A percentile compares a stretch with the other conserved stretches of the same genome.
Conservation (phyloP, 1,140 invertebrate species). For the Probaryconus sp. region DNA sequence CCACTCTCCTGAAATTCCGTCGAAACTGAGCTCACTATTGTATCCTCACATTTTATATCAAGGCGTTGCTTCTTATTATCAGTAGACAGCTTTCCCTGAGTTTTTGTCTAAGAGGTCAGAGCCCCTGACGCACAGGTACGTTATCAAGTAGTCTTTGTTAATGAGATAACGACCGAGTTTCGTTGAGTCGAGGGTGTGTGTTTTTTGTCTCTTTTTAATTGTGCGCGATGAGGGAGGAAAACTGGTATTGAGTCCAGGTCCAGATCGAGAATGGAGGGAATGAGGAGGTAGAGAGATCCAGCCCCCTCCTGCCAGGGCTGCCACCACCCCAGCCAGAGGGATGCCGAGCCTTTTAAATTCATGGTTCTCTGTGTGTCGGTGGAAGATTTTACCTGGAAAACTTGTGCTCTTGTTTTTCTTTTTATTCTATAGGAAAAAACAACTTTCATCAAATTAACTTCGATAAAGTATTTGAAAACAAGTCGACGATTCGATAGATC, state of each 20-base stretch:
- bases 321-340: too few species aligned
- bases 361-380: too few species aligned
- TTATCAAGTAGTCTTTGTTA: slow-evolving; percentile 37
- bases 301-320: slow-evolving; percentile 22
- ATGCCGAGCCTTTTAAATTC: too few species aligned
- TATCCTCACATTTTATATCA: too few species aligned
- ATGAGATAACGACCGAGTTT: slow-evolving; percentile 44
- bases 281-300: slow-evolving; percentile 11
- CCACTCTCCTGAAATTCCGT: too few species aligned
- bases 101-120: neutral
- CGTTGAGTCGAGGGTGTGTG: slow-evolving; percentile 16
- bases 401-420: too few species aligned
- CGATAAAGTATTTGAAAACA: too few species aligned
- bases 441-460: too few species aligned
- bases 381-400: too few species aligned
- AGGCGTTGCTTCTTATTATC: neutral
- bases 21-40: too few species aligned
- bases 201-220: slow-evolving; percentile 11
- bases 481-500: too few species aligned
- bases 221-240: slow-evolving; percentile 4
- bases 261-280: slow-evolving; percentile 36
- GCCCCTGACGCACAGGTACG: slow-evolving; percentile 15
- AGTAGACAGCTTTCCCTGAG: neutral
- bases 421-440: too few species aligned
- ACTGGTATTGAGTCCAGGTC: slow-evolving; percentile 8